Conservation (phyloP, 1,140 invertebrate genomes). For the Drosophila navojoa region DNA sequence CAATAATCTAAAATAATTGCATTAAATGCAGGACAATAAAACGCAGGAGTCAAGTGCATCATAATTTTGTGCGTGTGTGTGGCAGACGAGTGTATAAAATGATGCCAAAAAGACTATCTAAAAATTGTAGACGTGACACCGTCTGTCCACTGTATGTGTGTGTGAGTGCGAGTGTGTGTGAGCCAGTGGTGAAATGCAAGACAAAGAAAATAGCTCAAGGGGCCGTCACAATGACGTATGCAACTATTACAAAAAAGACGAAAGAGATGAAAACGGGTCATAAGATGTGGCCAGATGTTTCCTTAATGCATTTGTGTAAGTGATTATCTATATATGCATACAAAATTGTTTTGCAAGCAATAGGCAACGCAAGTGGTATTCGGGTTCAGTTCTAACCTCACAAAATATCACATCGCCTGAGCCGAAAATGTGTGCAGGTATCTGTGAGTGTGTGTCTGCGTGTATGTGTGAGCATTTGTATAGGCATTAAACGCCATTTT, state of each 20-base stretch:
- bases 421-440: conserved; percentile 6
- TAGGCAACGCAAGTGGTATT: conserved; percentile 55
- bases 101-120: not conserved
- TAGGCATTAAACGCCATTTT: conserved; percentile 58
- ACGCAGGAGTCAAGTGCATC: not conserved
- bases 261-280: conserved; percentile 34
- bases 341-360: conserved; percentile 35
- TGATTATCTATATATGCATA: conserved; percentile 29
- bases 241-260: conserved; percentile 50
- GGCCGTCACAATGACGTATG: conserved; percentile 65
- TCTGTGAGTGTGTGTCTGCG: conserved; percentile 2
- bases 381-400: conserved; percentile 59
- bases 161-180: conserved; percentile 22
- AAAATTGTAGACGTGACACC: conserved; percentile 57
- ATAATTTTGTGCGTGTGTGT: conserved; percentile 38
- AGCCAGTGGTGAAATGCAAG: conserved; percentile 65
- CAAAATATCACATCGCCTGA: conserved; percentile 49
- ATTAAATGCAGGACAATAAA: not conserved
- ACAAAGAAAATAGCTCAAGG: conserved; percentile 71
- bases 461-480: conserved; percentile 14
- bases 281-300: conserved; percentile 34
- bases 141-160: conserved; percentile 10
- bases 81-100: conserved; percentile 13
- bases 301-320: conserved; percentile 30
- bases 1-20: conserved; percentile 40